Evolutionary conservation across 2,797 vertebrate species (phyloP), one percentile per base, ranked within the genome.

Genomic region (Naso thynnoides): DNA sequence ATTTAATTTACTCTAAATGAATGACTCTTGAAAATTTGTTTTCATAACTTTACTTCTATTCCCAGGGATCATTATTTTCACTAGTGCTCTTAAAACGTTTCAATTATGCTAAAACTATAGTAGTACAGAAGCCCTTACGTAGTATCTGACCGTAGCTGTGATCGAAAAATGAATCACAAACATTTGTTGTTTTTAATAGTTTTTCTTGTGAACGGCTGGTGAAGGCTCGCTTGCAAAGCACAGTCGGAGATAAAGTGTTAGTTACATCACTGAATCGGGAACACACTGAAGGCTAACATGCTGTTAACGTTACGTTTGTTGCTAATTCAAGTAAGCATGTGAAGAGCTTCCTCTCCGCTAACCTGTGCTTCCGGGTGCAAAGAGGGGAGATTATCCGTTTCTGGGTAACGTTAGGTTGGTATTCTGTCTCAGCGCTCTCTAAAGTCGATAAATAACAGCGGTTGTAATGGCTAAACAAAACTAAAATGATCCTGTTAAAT

Each of bases 321-420:
- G 67, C 65, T 70, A 71, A 67, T 45, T 57, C 26, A 29, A 50
- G 56, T 1, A 3, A 70, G 27, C 61, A 33, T 3, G 38, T 29
- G 11, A 57, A 39, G 0, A 21, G 13, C 52, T 67, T 77, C 78
- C 67, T 54, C 1, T 33, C 4, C 15, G 65, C 68, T 49, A 16
- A 71, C 61, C 26, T 75, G 27, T 45, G 0, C 47, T 81, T 86
- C 73, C 82, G 76, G 73, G 45, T 76, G 13, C 9, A 60, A 38
- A 57, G 7, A 24, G 1, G 3, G 27, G 0, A 14, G 11, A 18
- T 7, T 15, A 13, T 42, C 27, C 38, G 2, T 55, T 6, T 27
- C 16, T 21, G 26, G 31, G 4, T 56, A 5, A 6, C n/a, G n/a
- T 42, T 2, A n/a, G 11, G 15, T 58, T 23, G 2, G 3, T 49